Evolutionary conservation across 2,797 vertebrate species (phyloP).

Genomic region (Rhyacichthys aspro): DNA sequence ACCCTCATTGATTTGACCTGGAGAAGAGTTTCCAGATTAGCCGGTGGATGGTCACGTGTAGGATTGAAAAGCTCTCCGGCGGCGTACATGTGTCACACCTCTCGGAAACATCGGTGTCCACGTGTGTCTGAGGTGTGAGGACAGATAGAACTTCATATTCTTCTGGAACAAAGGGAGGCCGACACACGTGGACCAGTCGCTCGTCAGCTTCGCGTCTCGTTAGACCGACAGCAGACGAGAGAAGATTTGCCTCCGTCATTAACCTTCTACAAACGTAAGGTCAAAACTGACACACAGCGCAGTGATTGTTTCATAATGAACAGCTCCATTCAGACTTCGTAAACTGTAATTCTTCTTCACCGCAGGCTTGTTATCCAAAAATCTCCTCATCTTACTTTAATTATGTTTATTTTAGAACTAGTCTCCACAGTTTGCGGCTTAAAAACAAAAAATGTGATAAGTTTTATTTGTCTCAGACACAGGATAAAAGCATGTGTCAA

Average conservation of each 20-base stretch:
- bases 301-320: conserved; percentile 25
- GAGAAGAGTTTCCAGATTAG: conserved; percentile 20
- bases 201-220: conserved; percentile 2
- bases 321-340: conserved; percentile 22
- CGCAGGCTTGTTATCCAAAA: not conserved
- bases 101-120: too few relatives aligned
- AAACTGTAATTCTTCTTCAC: conserved; percentile 12
- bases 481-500: too few relatives aligned
- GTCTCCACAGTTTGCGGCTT: too few relatives aligned
- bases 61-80: too few relatives aligned
- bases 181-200: not conserved
- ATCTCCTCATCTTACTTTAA: conserved; percentile 10
- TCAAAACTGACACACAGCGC: conserved; percentile 11
- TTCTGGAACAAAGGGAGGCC: not conserved
- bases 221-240: not conserved
- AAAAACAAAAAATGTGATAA: too few relatives aligned
- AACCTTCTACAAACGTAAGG: conserved; percentile 11
- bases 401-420: conserved; percentile 14
- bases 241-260: conserved; percentile 13
- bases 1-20: conserved; percentile 48
- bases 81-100: too few relatives aligned
- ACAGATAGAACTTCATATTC: too few relatives aligned
- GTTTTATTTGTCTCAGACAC: not conserved
- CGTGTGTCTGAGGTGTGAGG: too few relatives aligned
- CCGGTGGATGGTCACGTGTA: conserved; percentile 4